Evolutionary conservation across 2,888 invertebrate species (phyloP).

Genomic region (Perithous albicinctus): DNA sequence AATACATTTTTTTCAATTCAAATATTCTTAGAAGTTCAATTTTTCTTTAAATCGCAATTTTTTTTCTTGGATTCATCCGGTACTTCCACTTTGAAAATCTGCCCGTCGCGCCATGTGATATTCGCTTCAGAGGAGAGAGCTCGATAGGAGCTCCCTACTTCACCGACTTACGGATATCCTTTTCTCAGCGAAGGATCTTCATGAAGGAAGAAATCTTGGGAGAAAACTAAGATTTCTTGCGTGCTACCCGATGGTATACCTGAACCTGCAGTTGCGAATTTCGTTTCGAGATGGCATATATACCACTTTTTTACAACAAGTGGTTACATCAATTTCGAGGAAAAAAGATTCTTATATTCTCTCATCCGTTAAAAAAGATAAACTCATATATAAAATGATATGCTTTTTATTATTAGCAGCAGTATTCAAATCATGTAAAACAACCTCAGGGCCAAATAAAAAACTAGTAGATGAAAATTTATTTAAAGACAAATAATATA

Average conservation of each 20-base stretch:
- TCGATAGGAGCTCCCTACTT: conserved; percentile 40
- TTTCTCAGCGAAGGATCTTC: conserved; percentile 21
- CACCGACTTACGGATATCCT: conserved; percentile 57
- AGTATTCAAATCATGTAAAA: no score
- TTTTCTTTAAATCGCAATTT: background rate
- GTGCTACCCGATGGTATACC: conserved; percentile 49
- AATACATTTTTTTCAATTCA: no score
- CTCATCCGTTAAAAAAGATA: no score
- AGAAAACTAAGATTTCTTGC: conserved; percentile 37
- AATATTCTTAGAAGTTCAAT: no score
- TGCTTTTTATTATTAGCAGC: no score
- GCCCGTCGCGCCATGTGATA: conserved; percentile 12
- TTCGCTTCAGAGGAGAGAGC: background rate
- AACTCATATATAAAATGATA: no score
- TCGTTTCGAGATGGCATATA: conserved; percentile 16
- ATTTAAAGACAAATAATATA: no score
- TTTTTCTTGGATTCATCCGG: background rate
- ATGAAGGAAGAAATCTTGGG: conserved; percentile 47
- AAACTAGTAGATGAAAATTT: no score
- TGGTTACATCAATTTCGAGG: background rate
- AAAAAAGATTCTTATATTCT: no score
- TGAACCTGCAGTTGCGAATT: conserved; percentile 1
- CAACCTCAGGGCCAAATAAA: no score
- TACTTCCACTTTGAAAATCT: background rate
- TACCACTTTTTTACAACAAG: background rate